Evolutionary conservation across 2,797 vertebrate species (phyloP).

Genomic region (Rhinoraja longicauda): DNA sequence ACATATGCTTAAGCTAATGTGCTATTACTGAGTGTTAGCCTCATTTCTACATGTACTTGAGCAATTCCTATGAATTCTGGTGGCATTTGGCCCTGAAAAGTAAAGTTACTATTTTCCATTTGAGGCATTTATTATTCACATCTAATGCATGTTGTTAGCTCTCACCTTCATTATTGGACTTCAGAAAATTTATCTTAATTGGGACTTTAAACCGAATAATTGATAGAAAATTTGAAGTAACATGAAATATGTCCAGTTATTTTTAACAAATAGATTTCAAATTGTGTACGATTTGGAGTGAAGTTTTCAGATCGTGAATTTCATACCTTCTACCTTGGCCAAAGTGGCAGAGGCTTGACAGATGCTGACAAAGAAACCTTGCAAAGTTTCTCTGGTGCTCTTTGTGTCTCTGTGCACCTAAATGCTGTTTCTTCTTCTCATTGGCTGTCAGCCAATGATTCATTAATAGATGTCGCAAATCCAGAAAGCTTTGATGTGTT

Average conservation of each 20-base stretch:
- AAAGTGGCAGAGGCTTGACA: too few species aligned
- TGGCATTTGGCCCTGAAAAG: background rate
- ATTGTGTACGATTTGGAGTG: background rate
- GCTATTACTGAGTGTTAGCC: background rate
- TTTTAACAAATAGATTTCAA: background rate
- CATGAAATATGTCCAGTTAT: background rate
- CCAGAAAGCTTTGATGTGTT: too few species aligned
- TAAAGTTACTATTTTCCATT: background rate
- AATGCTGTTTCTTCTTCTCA: too few species aligned
- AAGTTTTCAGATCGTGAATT: too few species aligned
- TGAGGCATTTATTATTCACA: background rate
- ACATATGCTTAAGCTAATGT: slow-evolving; percentile 13
- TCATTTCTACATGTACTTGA: background rate
- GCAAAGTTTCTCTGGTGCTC: too few species aligned
- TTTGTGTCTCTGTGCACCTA: too few species aligned
- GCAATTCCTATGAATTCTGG: background rate
- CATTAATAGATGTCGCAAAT: too few species aligned
- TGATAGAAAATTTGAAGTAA: background rate
- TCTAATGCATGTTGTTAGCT: background rate
- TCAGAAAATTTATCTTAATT: slow-evolving; percentile 15
- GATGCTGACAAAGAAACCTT: too few species aligned
- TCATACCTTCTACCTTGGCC: too few species aligned
- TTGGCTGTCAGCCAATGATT: too few species aligned
- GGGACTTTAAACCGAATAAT: background rate
- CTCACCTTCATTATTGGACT: background rate